phyloP scores from a whole-genome alignment of 2,797 vertebrate genomes.

The Poeciliopsis presidionis region DNA sequence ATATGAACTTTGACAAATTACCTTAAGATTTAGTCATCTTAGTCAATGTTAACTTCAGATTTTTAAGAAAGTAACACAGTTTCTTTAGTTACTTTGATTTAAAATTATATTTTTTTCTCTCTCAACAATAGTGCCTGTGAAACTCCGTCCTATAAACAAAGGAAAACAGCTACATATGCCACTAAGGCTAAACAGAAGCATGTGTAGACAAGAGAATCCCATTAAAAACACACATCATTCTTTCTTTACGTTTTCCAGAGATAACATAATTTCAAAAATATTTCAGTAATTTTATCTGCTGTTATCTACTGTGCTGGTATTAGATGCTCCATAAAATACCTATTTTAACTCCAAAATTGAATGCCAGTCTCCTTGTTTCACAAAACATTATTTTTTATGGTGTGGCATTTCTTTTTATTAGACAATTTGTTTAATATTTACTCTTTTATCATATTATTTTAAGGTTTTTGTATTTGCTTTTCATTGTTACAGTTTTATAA shows the following conservation, averaged over 20 bases:
- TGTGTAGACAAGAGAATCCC: background rate
- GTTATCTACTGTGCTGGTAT: conserved; percentile 16
- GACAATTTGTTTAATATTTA: background rate
- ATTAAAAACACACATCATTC: background rate
- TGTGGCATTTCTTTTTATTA: background rate
- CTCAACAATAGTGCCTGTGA: conserved; percentile 23
- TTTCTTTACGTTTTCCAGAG: background rate
- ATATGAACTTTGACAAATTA: background rate
- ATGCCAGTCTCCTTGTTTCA: background rate
- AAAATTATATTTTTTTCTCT: conserved; percentile 24
- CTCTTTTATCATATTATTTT: background rate
- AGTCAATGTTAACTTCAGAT: too few relatives aligned
- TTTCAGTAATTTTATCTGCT: conserved; percentile 9
- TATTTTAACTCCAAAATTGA: background rate
- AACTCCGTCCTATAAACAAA: conserved; percentile 36
- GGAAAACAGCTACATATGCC: conserved; percentile 25
- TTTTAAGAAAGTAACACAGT: background rate
- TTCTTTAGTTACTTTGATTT: conserved; percentile 32
- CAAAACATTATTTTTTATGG: background rate
- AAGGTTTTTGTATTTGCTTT: background rate
- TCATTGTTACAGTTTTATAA: conserved; percentile 1
- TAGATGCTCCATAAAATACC: conserved; percentile 1
- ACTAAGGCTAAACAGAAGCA: conserved; percentile 33
- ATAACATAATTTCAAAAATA: conserved; percentile 12
- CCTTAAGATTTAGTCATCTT: background rate